Evolutionary conservation across 2,888 invertebrate species (phyloP), one percentile per base, ranked within the genome.

Genomic region (Drosophila planitibia): DNA sequence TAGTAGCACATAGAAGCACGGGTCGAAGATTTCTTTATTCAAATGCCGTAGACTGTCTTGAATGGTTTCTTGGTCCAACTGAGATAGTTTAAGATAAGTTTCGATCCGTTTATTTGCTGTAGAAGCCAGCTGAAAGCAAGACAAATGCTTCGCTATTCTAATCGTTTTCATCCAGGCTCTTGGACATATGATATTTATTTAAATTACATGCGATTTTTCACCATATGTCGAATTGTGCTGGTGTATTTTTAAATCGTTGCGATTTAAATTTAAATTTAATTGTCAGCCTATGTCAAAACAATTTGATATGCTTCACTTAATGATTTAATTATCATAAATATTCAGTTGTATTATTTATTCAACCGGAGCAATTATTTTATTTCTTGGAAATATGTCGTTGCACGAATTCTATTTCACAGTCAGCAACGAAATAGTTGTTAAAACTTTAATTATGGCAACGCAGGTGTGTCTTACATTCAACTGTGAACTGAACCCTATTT

Each of bases 361-460:
- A 30, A 12, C n/a, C 30, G 19, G 19, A 28, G 30, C n/a, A 52
- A n/a, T 52, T 12, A 52, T 16, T 19, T 47, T 33, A 16, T 51
- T 52, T 52, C 19, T 28, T 33, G 7, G 10, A n/a, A 28, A 49
- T 12, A 19, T 22, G 16, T 41, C 14, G 41, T 32, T 41, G 22
- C 30, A 44, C 41, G n/a, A 32, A 58, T 5, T 22, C 4, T 22
- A 44, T 58, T 22, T 32, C 22, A 44, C 16, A 44, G 10, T 22
- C 16, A 5, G 5, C 1, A 32, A 7, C 16, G 6, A 32, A 58
- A 16, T 16, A 30, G 10, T 37, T 30, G 22, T 37, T 12, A 53
- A 30, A 32, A 61, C 37, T 61, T 60, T 61, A 32, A 61, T 61
- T 35, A 30, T 22, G 16, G 3, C 55, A 39, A 32, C 28, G 30